Evolutionary conservation across 2,888 invertebrate species (phyloP).

Genomic region (Sinohyriopsis cumingii): DNA sequence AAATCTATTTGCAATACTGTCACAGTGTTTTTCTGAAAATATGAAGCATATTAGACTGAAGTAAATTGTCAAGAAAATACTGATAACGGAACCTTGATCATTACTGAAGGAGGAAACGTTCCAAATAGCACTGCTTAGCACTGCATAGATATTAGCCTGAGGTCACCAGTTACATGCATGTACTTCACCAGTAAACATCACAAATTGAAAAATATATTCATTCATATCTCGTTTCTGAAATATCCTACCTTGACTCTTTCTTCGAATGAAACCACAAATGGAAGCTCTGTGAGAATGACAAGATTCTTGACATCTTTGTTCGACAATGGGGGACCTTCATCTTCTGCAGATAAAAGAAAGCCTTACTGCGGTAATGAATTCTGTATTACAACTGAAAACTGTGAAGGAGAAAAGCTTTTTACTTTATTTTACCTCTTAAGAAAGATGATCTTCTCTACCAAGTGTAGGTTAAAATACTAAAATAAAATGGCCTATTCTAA

Average conservation of each 20-base stretch:
- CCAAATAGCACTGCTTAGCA: no score
- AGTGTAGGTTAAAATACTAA: not conserved
- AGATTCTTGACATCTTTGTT: constrained; percentile 90
- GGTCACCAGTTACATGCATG: no score
- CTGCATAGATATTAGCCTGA: no score
- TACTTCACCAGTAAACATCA: no score
- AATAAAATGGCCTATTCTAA: no score
- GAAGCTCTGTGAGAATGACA: constrained; percentile 91
- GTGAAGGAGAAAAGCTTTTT: not conserved
- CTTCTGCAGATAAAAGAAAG: constrained; percentile 75
- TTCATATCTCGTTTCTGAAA: not conserved
- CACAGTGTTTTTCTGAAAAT: no score
- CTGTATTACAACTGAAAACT: not conserved
- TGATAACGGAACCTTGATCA: no score
- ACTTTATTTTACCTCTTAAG: not conserved
- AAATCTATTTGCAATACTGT: no score
- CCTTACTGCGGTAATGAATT: constrained; percentile 2
- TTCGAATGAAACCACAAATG: constrained; percentile 94
- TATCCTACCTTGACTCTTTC: constrained; percentile 85
- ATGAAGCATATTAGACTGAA: no score
- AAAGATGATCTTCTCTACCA: not conserved
- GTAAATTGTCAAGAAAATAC: no score
- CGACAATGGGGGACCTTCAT: constrained; percentile 85
- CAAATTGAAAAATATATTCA: no score
- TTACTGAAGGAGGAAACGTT: no score